Percentiles rank a stretch among this genome's conserved stretches.
Evolutionary conservation across 2,888 invertebrate species (phyloP).

Genomic region (Dromius quadrimaculatus): DNA sequence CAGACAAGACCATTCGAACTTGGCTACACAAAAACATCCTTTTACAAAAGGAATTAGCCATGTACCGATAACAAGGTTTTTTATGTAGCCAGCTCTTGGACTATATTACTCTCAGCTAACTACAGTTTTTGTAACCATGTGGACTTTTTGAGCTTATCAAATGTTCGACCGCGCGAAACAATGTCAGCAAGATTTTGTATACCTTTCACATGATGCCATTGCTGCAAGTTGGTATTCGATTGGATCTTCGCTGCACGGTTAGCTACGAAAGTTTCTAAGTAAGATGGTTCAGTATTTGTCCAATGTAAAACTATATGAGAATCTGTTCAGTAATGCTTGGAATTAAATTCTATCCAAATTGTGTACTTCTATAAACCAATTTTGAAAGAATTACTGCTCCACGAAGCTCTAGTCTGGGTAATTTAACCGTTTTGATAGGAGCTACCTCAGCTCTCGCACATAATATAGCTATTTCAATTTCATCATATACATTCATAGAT

Average conservation of each 20-base stretch:
- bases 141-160: conserved; percentile 1
- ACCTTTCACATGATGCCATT: conserved; percentile 50
- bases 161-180: conserved; percentile 47
- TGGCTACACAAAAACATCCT: too few species aligned
- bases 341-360: conserved; percentile 16
- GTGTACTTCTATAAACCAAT: conserved; percentile 40
- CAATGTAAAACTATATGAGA: conserved; percentile 58
- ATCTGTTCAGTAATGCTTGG: conserved; percentile 56
- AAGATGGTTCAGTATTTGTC: conserved; percentile 53
- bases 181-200: conserved; percentile 53
- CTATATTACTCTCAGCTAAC: too few species aligned
- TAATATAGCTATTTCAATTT: conserved; percentile 1
- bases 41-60: too few species aligned
- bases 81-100: too few species aligned
- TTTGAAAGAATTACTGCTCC: conserved; percentile 57
- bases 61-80: too few species aligned
- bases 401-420: conserved; percentile 58
- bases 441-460: conserved; percentile 50
- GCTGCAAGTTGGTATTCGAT: conserved; percentile 13
- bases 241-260: conserved; percentile 54
- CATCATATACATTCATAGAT: not conserved
- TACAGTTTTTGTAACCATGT: conserved; percentile 49
- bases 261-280: conserved; percentile 56
- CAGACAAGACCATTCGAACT: too few species aligned
- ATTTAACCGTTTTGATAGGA: conserved; percentile 52